Conservation (phyloP, 2,888 invertebrate species). For the Pandemis heparana region DNA sequence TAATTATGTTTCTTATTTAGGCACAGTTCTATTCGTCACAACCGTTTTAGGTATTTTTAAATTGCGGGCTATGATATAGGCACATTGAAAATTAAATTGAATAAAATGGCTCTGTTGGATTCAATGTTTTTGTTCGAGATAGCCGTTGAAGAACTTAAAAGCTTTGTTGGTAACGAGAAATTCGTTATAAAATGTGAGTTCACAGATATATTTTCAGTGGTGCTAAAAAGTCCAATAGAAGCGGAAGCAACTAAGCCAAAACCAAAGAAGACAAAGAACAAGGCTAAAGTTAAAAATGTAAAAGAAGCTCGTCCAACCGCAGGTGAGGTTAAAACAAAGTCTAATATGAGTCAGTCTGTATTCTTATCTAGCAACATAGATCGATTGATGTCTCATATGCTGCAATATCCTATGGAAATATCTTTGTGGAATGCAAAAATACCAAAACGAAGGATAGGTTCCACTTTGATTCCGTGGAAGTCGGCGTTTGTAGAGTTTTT, state of each 20-base stretch:
- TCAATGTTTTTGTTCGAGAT: slow-evolving; percentile 76
- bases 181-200: slow-evolving; percentile 65
- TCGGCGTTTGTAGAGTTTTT: slow-evolving; percentile 61
- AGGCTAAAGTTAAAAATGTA: slow-evolving; percentile 52
- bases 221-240: slow-evolving; percentile 61
- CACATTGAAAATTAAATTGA: slow-evolving; percentile 37
- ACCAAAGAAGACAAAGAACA: slow-evolving; percentile 46
- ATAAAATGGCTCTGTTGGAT: slow-evolving; percentile 69
- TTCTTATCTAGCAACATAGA: slow-evolving; percentile 57
- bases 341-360: slow-evolving; percentile 53
- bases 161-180: slow-evolving; percentile 57
- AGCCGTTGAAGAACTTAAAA: slow-evolving; percentile 63
- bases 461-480: slow-evolving; percentile 66
- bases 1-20: slow-evolving; percentile 10
- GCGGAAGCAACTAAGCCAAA: slow-evolving; percentile 32
- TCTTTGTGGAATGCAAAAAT: slow-evolving; percentile 59
- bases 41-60: not conserved
- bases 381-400: slow-evolving; percentile 62
- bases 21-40: not conserved
- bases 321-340: slow-evolving; percentile 23
- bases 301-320: slow-evolving; percentile 47
- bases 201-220: slow-evolving; percentile 66
- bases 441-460: slow-evolving; percentile 58
- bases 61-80: slow-evolving; percentile 42
- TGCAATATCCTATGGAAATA: slow-evolving; percentile 65